phyloP scores from a whole-genome alignment of 1,140 invertebrate species.

The Meloidogyne chitwoodi region DNA sequence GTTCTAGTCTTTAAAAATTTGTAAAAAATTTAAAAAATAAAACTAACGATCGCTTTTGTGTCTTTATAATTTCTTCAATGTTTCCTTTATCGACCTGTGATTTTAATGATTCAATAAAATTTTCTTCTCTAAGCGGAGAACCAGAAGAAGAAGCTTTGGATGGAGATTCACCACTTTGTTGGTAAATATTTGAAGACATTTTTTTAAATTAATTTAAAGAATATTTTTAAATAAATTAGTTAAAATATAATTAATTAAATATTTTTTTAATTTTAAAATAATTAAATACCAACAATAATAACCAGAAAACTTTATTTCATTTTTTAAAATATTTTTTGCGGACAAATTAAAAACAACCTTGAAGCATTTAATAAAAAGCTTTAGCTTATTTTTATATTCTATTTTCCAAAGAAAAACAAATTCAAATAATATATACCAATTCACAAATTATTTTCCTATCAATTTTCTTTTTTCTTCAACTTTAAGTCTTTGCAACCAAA shows the following conservation, averaged over 20 bases:
- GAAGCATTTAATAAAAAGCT: too few species aligned
- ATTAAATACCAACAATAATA: too few species aligned
- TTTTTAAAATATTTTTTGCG: too few species aligned
- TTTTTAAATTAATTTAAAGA: background rate
- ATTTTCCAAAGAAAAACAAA: background rate
- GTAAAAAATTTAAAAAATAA: background rate
- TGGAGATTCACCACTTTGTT: background rate
- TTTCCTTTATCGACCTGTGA: conserved; percentile 43
- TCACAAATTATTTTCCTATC: background rate
- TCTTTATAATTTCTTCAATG: conserved; percentile 39
- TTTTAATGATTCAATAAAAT: conserved; percentile 34
- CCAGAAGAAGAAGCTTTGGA: conserved; percentile 20
- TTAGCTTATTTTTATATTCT: too few species aligned
- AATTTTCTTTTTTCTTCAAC: background rate
- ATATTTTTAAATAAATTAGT: background rate
- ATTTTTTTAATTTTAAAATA: too few species aligned
- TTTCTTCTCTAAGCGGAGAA: conserved; percentile 38
- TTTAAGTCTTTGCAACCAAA: background rate
- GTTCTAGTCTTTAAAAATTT: conserved; percentile 32
- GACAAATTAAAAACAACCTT: too few species aligned
- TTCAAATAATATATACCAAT: background rate
- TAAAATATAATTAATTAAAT: too few species aligned
- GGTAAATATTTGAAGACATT: background rate
- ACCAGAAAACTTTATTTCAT: too few species aligned
- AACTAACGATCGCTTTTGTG: conserved; percentile 44